Evolutionary conservation across 2,888 invertebrate species (phyloP).

Genomic region (Oxycera nigricornis): DNA sequence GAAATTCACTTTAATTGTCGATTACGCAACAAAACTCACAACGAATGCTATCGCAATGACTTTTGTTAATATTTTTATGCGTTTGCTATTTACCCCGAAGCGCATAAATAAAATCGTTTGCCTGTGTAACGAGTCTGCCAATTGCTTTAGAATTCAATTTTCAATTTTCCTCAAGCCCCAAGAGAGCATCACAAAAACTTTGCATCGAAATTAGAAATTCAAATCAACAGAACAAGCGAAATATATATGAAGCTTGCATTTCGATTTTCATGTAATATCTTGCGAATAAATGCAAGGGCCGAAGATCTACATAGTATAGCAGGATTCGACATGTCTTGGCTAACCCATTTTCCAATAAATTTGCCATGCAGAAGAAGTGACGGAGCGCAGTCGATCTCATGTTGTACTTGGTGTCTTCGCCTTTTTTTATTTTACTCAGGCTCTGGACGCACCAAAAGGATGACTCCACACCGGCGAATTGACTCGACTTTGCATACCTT

Average conservation of each 20-base stretch:
- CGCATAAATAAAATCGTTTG: conserved; percentile 7
- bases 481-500: neutral
- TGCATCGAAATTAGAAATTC: conserved; percentile 39
- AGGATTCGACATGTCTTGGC: neutral
- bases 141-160: neutral
- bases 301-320: neutral
- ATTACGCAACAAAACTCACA: too few relatives aligned
- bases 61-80: conserved; percentile 13
- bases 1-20: too few relatives aligned
- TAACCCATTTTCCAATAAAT: conserved; percentile 46
- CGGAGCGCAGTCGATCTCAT: neutral
- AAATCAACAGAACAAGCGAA: conserved; percentile 20
- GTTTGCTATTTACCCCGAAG: neutral
- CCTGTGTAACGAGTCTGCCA: neutral
- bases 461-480: too few relatives aligned
- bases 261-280: conserved; percentile 10
- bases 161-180: neutral
- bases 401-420: neutral
- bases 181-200: conserved; percentile 24
- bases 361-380: conserved; percentile 43
- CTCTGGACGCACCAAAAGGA: conserved; percentile 24
- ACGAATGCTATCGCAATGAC: conserved; percentile 23
- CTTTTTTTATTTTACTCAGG: conserved; percentile 4
- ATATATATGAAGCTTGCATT: conserved; percentile 22
- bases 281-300: neutral